A percentile compares a stretch with the other conserved stretches of the same genome.
Evolutionary conservation across 1,140 invertebrate genomes (phyloP).

Genomic region (Ruditapes philippinarum): DNA sequence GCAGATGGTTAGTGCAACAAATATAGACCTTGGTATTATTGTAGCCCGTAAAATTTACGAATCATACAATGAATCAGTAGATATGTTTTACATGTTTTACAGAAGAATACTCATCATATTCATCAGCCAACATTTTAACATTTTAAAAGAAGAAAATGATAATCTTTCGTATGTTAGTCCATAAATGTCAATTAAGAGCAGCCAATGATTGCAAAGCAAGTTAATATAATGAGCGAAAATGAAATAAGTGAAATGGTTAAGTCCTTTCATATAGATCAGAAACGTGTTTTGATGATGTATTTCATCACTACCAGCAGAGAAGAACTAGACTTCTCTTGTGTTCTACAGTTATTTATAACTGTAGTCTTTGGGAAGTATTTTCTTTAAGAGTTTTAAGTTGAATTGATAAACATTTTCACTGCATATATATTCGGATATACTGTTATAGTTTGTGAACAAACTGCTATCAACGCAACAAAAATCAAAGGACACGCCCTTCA

Average conservation of each 20-base stretch:
- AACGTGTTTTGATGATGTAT: no score
- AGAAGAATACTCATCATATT: neutral
- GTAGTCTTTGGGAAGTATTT: constrained; percentile 33
- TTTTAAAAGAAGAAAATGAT: no score
- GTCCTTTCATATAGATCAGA: neutral
- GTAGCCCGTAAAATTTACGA: constrained; percentile 16
- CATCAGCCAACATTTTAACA: neutral
- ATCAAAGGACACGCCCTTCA: no score
- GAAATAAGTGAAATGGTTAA: neutral
- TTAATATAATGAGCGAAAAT: neutral
- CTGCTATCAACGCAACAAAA: constrained; percentile 68
- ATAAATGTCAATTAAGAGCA: neutral
- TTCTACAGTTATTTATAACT: neutral
- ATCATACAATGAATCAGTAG: neutral
- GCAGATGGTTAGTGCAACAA: no score
- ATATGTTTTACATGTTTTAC: neutral
- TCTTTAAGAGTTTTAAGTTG: neutral
- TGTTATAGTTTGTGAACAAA: constrained; percentile 68
- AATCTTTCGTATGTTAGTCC: neutral
- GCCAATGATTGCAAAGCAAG: neutral
- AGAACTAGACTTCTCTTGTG: neutral
- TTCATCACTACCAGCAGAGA: neutral
- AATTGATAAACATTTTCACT: neutral
- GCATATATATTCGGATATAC: constrained; percentile 54
- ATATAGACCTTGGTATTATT: neutral